phyloP scores from a whole-genome alignment of 2,113 vertebrate genomes.

The Pogona vitticeps region DNA sequence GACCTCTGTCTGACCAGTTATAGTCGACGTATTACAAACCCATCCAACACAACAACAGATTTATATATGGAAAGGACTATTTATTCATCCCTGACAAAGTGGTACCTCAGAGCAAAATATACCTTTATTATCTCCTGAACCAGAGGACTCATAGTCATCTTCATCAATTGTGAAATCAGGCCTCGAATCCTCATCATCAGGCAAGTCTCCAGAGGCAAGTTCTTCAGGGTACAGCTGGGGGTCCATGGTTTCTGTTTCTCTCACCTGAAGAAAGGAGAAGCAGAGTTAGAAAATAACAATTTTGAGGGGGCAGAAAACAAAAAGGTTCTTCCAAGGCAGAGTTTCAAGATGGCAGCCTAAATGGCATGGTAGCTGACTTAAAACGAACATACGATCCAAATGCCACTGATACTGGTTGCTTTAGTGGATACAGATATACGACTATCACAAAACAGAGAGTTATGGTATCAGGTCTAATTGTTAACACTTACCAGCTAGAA shows the following conservation, averaged over 20 bases:
- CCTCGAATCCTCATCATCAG: slow-evolving; percentile 73
- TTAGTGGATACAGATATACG: neutral
- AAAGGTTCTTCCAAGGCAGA: neutral
- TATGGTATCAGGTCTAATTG: neutral
- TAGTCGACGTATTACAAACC: neutral
- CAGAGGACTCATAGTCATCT: slow-evolving; percentile 79
- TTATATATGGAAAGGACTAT: neutral
- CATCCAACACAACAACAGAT: neutral
- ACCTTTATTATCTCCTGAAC: slow-evolving; percentile 85
- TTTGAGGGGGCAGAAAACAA: neutral
- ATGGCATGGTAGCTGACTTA: neutral
- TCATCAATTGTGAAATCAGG: slow-evolving; percentile 55
- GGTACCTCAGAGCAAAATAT: neutral
- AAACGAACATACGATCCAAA: neutral
- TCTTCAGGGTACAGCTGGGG: slow-evolving; percentile 64
- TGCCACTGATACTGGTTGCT: neutral
- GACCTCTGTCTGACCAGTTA: neutral
- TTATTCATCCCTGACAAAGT: neutral
- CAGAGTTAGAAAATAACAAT: slow-evolving; percentile 30
- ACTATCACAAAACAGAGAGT: neutral
- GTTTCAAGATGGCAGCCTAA: no score
- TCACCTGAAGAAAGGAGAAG: slow-evolving; percentile 64
- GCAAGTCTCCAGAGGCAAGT: slow-evolving; percentile 72
- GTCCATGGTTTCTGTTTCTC: slow-evolving; percentile 78
- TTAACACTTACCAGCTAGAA: neutral